These are phyloP conservation scores for Drosophila varians DNA, from an alignment of 1,140 invertebrate species.

Conservation along the genomic window DNA sequence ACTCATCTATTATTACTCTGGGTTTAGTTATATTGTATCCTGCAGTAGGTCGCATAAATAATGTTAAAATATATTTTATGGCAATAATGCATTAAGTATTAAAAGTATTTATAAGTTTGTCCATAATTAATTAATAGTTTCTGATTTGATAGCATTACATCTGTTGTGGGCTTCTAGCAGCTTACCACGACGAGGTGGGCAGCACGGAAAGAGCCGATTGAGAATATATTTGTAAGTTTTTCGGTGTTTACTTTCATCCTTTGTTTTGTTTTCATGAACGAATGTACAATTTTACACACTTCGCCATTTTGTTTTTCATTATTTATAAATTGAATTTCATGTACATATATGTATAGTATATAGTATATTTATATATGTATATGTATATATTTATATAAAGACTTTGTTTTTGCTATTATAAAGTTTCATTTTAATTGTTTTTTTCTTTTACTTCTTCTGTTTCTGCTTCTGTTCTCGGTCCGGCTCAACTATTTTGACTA, in stretches of 20 bases:
- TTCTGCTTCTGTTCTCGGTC: slow-evolving; percentile 8
- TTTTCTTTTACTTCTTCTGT: slow-evolving; percentile 11
- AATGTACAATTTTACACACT: slow-evolving; percentile 81
- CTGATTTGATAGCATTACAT: slow-evolving; percentile 68
- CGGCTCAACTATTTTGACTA: slow-evolving; percentile 66
- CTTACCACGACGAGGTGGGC: slow-evolving; percentile 29
- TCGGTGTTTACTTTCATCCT: slow-evolving; percentile 82
- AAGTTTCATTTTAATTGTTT: slow-evolving; percentile 48
- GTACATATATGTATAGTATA: slow-evolving; percentile 75
- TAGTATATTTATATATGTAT: slow-evolving; percentile 55
- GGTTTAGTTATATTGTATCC: slow-evolving; percentile 65
- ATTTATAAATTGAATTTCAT: slow-evolving; percentile 73
- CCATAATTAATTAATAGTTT: slow-evolving; percentile 73
- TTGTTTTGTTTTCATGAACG: slow-evolving; percentile 73
- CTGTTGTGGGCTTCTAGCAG: slow-evolving; percentile 62
- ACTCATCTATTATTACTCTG: slow-evolving; percentile 63
- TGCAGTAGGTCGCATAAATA: slow-evolving; percentile 71
- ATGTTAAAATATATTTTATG: slow-evolving; percentile 74
- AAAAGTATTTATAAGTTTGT: slow-evolving; percentile 76
- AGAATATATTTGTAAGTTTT: slow-evolving; percentile 76
- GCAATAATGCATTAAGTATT: slow-evolving; percentile 67
- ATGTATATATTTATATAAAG: slow-evolving; percentile 71
- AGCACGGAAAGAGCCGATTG: slow-evolving; percentile 58
- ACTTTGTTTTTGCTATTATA: slow-evolving; percentile 63
- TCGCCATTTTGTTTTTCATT: slow-evolving; percentile 74